Evolutionary conservation across 2,888 invertebrate genomes (phyloP).

Genomic region (Cosmia pyralina): DNA sequence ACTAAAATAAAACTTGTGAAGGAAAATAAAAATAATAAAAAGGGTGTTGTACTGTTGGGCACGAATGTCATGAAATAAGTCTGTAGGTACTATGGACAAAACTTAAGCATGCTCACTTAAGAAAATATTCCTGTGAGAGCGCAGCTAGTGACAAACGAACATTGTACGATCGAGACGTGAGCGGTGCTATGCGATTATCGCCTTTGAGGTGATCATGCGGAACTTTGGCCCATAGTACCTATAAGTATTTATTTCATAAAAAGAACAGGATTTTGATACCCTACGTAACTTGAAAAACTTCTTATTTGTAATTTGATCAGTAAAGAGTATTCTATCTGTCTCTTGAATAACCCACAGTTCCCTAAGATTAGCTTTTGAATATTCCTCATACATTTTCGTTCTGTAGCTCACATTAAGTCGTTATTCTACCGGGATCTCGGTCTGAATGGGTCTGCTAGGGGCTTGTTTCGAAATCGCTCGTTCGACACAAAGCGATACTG

Average conservation of each 20-base stretch:
- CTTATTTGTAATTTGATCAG: background rate
- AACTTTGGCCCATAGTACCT: too few species aligned
- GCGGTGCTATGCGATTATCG: too few species aligned
- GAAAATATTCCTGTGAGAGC: too few species aligned
- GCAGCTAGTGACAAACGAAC: too few species aligned
- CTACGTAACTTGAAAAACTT: background rate
- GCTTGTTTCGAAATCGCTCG: conserved; percentile 46
- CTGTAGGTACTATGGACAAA: background rate
- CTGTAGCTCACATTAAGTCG: conserved; percentile 23
- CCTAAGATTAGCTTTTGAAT: conserved; percentile 12
- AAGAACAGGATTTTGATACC: background rate
- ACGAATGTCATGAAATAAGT: background rate
- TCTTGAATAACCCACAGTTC: background rate
- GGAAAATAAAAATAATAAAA: too few species aligned
- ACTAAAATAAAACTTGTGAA: background rate
- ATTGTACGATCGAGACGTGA: too few species aligned
- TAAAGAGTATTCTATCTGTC: background rate
- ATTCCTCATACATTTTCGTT: conserved; percentile 20
- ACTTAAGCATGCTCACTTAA: too few species aligned
- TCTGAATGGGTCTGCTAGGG: conserved; percentile 30
- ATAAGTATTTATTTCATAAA: background rate
- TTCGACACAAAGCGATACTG: conserved; percentile 52
- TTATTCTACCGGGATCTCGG: conserved; percentile 29
- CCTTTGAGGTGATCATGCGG: too few species aligned
- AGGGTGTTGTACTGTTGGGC: background rate